Evolutionary conservation across 2,888 invertebrate species (phyloP), one percentile per base, ranked within the genome.

Genomic region (Calameuta filiformis): DNA sequence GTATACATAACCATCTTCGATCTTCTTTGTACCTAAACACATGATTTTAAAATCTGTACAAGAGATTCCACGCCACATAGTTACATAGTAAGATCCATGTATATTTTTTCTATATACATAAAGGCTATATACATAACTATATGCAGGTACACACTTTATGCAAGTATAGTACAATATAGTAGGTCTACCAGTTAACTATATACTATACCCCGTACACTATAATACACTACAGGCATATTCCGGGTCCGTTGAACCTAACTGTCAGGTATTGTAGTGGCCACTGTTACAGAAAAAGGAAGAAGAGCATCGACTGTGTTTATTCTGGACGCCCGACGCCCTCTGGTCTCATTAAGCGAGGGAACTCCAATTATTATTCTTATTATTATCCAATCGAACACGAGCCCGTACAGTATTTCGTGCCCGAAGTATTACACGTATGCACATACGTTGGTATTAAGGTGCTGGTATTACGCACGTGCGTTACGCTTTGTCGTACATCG

Each of bases 171-270:
- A 56, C 56, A 23, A 56, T 23, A 23, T 9, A 56, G 56, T 56
- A 6, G 56, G 56, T 56, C 56, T 56, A 56, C 56, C 56, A 23
- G 56, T 56, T 56, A 23, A 56, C 56, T 23, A 56, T 56, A 56
- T 56, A 56, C 56, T 56, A 56, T 56, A 56, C 23, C 56, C 23
- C 9, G 1, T 23, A 56, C 56, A 56, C 56, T 56, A 56, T 56
- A 37, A 74, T 74, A 74, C 30, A 35, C 30, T 35, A 37, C 30
- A 74, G 35, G 23, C 30, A 71, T 35, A 69, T 15, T 40, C 56
- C 80, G 83, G 84, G 88, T 87, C 83, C 89, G 80, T 87, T 89
- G 88, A 89, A 89, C 89, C 88, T 89, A 89, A 89, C 89, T 88
- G 89, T 89, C 81, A 79, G 82, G 80, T 81, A 87, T 87, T 87